These are phyloP conservation scores for Apocrypta bakeri DNA, from an alignment of 1,140 invertebrate genomes.

Conservation along the genomic window DNA sequence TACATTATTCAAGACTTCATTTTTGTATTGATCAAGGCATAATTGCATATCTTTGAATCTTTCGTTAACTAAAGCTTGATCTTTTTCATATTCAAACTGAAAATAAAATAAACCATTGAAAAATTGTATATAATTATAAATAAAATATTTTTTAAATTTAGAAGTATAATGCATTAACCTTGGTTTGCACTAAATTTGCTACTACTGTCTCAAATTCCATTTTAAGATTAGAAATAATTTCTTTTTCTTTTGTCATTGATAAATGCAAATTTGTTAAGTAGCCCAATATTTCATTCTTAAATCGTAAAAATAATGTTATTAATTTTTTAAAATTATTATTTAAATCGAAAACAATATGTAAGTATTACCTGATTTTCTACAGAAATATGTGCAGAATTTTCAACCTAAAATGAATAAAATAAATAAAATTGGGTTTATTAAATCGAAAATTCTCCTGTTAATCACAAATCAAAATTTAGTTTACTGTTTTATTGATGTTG, in stretches of 20 bases:
- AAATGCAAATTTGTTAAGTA: slow-evolving; percentile 56
- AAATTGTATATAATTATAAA: slow-evolving; percentile 11
- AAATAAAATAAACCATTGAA: slow-evolving; percentile 2
- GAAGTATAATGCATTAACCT: slow-evolving; percentile 28
- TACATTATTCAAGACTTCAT: slow-evolving; percentile 56
- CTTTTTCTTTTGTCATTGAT: slow-evolving; percentile 58
- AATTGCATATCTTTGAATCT: slow-evolving; percentile 55
- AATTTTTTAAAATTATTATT: background rate
- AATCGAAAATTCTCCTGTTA: no score
- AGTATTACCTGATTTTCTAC: slow-evolving; percentile 22
- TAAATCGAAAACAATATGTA: slow-evolving; percentile 25
- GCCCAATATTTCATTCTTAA: slow-evolving; percentile 57
- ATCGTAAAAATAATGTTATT: background rate
- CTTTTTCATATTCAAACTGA: slow-evolving; percentile 51
- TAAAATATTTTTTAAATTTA: background rate
- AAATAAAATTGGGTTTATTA: no score
- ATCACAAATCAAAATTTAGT: background rate
- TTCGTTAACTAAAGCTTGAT: slow-evolving; percentile 49
- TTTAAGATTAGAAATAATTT: slow-evolving; percentile 58
- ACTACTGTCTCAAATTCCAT: slow-evolving; percentile 52
- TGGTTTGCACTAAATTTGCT: slow-evolving; percentile 21
- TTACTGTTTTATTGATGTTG: slow-evolving; percentile 20
- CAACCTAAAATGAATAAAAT: slow-evolving; percentile 14
- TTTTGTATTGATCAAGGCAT: slow-evolving; percentile 54
- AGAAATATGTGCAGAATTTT: background rate